Base-by-base conservation (phyloP, 2,888 invertebrate genomes). In the Baccha elongata region DNA sequence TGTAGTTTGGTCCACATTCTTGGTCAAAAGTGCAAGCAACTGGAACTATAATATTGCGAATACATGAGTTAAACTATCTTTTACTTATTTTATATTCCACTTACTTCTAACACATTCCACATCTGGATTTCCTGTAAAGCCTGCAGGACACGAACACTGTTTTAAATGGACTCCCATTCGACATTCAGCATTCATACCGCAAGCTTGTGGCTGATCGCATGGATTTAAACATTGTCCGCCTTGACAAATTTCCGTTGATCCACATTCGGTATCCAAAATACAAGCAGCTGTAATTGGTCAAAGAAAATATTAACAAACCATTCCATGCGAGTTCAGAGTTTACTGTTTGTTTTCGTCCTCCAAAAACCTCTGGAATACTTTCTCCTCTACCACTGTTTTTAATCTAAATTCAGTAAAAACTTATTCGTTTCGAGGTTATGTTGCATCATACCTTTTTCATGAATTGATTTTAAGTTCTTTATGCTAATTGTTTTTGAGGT, bases 171-270 rank as follows among this genome's bases (percentile, higher is more conserved):
- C 94, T 44, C 92, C 92, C 10, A 94, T 93, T 50, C 92, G 91
- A 87, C 97, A 97, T 75, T 94, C 91, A 13, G 96, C 96, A 89
- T 97, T 97, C 87, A 97, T 93, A 58, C 97, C 97, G 89, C 97
- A 97, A 0, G 96, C 92, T 87, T 93, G 93, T 87, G 94, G 93
- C 86, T 94, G 91, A 86, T 94, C 92, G 88, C 97, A 97, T 15
- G 96, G 95, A 90, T 96, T 94, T 44, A 94, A 90, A 88, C 97
- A 97, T 89, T 96, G 96, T 0, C 96, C 96, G 88, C 94, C 94
- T 64, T 94, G 91, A 88, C 97, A 98, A 87, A 95, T 93, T 89
- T 97, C 96, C n/a, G 92, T 92, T 6, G 94, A 90, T 78, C 93
- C 94, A 89, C 97, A 98, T 90, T 97, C 97, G 86, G 94, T 93